These are phyloP conservation scores for Lepidotrigona ventralis DNA, from an alignment of 1,140 invertebrate genomes.

Conservation along the genomic window DNA sequence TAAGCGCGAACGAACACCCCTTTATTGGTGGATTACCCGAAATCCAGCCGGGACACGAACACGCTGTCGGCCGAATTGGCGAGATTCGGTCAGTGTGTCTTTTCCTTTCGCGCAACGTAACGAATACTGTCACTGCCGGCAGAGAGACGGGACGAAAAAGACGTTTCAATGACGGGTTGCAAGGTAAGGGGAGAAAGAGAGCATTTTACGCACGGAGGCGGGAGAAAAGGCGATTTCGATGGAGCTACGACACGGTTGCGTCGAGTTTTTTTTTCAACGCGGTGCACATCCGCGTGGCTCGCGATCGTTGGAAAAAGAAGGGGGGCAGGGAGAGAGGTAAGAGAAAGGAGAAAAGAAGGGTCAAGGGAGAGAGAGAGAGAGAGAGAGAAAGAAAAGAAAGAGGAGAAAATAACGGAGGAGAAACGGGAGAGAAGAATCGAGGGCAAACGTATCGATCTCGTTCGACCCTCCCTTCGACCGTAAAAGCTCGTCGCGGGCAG, in stretches of 20 bases:
- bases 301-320: slow-evolving; percentile 1
- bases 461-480: slow-evolving; percentile 54
- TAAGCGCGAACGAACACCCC: not conserved
- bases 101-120: not conserved
- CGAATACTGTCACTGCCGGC: not conserved
- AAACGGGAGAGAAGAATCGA: slow-evolving; percentile 31
- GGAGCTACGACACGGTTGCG: slow-evolving; percentile 6
- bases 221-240: slow-evolving; percentile 19
- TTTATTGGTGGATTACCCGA: not conserved
- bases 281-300: not conserved
- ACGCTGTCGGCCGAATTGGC: not conserved
- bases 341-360: not conserved
- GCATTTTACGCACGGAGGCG: not conserved
- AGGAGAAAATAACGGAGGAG: not conserved
- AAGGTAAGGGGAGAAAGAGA: too few relatives aligned
- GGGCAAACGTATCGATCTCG: slow-evolving; percentile 56
- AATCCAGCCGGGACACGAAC: not conserved
- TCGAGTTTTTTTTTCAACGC: slow-evolving; percentile 10
- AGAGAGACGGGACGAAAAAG: not conserved
- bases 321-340: not conserved
- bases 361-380: not conserved
- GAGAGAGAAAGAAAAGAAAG: too few relatives aligned
- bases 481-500: slow-evolving; percentile 43
- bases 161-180: too few relatives aligned
- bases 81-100: not conserved